These are phyloP conservation scores for Oxygymnocypris stewartii DNA, from an alignment of 2,113 vertebrate genomes.

Conservation along the genomic window DNA sequence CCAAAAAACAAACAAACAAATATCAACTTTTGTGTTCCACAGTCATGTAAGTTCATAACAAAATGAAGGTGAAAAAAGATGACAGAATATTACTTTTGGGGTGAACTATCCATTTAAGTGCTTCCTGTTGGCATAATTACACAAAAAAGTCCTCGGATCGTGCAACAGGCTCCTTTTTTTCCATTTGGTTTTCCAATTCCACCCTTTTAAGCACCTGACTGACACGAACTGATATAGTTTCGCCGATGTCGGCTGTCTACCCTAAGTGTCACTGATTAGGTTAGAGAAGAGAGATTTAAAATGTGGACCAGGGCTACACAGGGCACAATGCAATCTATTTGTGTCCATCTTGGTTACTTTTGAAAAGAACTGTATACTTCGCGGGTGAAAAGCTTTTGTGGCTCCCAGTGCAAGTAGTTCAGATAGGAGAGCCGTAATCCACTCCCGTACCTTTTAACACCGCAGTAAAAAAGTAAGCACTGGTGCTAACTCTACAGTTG, in stretches of 20 bases:
- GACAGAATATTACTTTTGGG: not conserved
- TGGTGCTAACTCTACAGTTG: not conserved
- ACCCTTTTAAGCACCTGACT: conserved; percentile 3
- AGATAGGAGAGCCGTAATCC: conserved; percentile 35
- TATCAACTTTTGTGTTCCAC: not conserved
- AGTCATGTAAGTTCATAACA: not conserved
- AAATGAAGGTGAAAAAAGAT: not conserved
- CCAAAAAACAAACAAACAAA: no score
- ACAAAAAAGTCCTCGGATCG: not conserved
- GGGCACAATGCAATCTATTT: conserved; percentile 68
- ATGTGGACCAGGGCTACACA: conserved; percentile 60
- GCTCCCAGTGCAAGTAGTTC: conserved; percentile 34
- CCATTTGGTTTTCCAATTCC: conserved; percentile 2
- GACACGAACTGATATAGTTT: conserved; percentile 18
- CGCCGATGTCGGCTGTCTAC: conserved; percentile 33
- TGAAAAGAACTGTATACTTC: conserved; percentile 35
- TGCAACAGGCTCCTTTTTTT: not conserved
- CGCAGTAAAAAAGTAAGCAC: conserved; percentile 8
- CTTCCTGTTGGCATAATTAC: not conserved
- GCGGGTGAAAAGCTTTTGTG: conserved; percentile 37
- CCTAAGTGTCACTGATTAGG: conserved; percentile 57
- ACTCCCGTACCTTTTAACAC: conserved; percentile 35
- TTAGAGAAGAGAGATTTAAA: conserved; percentile 57
- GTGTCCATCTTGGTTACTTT: conserved; percentile 68
- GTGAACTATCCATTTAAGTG: not conserved